These are phyloP conservation scores for Megalops cyprinoides DNA, from an alignment of 2,797 vertebrate genomes.

Conservation along the genomic window DNA sequence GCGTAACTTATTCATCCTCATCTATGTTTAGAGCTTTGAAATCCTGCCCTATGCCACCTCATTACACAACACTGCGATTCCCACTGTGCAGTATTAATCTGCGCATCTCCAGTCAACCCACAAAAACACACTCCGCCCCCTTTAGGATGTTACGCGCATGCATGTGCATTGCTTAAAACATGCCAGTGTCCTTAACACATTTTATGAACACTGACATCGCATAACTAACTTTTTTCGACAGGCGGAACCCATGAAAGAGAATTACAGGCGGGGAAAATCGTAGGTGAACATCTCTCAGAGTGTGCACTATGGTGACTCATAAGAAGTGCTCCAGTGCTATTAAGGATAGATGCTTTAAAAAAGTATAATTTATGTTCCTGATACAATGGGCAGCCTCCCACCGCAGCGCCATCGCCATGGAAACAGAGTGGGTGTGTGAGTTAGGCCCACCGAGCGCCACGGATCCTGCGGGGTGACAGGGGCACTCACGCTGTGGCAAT, in stretches of 20 bases:
- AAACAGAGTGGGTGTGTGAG: constrained; percentile 13
- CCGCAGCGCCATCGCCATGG: constrained; percentile 13
- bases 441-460: background rate
- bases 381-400: constrained; percentile 20
- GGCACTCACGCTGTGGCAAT: background rate
- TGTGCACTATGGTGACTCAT: background rate
- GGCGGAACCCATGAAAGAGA: too few species aligned
- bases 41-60: background rate
- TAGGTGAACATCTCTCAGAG: background rate
- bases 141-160: background rate
- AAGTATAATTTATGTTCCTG: constrained; percentile 12
- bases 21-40: background rate
- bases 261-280: background rate
- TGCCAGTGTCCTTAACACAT: background rate
- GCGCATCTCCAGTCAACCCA: background rate
- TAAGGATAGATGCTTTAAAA: background rate
- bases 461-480: constrained; percentile 17
- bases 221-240: background rate
- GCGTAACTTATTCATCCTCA: constrained; percentile 9
- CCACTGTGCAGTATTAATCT: background rate
- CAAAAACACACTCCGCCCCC: background rate
- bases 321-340: background rate
- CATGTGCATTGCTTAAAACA: background rate
- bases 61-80: background rate
- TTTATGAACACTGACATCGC: background rate